Base-by-base conservation (phyloP, 2,888 invertebrate species). In the Drosophila barbarae region DNA sequence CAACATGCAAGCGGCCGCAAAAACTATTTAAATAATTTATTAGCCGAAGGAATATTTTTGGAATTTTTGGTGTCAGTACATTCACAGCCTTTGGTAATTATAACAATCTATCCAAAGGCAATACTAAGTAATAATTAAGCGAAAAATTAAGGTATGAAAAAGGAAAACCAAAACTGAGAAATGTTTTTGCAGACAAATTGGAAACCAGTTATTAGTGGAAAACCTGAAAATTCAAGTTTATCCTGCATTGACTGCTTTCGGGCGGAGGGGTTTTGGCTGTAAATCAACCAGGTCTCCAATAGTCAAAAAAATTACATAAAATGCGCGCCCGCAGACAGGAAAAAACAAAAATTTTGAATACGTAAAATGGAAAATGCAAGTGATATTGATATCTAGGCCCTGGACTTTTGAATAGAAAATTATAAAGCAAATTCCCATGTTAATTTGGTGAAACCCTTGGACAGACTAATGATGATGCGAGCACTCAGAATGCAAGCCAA, bases 161-260 rank as follows among this genome's bases (percentile, higher is more conserved):
- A 44, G 30, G 34, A 54, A 71, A 68, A 38, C 32, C 35, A 39
- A 55, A 47, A 21, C 46, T 18, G 30, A 21, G 21, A 8, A 65
- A 50, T 32, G 34, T 38, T 71, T 56, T 64, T 61, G 57, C 72
- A 59, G 57, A 38, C 59, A 64, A 65, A 58, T 56, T 58, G 46
- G 36, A 69, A 71, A 74, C 74, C 57, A 52, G 78, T 78, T 73
- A 44, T 47, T 44, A 23, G 61, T 36, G 50, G 70, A 77, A 77
- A 77, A 73, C 80, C 64, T 34, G 68, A 63, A 71, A 67, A 77
- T 79, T 79, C 77, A 82, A 82, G 74, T 79, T 82, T 72, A 78
- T 82, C 74, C 73, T 73, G 74, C 46, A 38, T n/a, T 34, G 60
- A 39, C 60, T 46, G 34, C 18, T 21, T 47, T 38, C 15, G 15